Percentiles rank a stretch among this genome's conserved stretches.
phyloP scores from a whole-genome alignment of 2,797 vertebrate genomes.

The Mallotus villosus region DNA sequence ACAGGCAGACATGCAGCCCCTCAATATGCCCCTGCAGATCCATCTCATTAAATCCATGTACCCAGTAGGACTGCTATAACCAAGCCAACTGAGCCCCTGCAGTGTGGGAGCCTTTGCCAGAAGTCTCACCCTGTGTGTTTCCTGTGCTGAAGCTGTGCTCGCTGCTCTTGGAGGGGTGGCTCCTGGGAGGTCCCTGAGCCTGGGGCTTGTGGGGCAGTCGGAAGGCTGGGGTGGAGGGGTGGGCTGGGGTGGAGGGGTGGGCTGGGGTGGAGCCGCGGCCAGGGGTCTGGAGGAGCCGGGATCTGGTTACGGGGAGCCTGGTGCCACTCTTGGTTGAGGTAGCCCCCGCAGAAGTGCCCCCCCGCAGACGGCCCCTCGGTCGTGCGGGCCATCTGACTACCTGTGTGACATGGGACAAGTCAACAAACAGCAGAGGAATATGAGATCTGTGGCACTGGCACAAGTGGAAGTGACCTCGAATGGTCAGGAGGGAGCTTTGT shows the following conservation, averaged over 20 bases:
- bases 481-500: background rate
- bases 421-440: slow-evolving; percentile 15
- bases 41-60: too few species aligned
- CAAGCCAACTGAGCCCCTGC: background rate
- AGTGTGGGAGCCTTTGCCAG: background rate
- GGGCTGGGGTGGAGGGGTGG: slow-evolving; percentile 26
- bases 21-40: too few species aligned
- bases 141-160: slow-evolving; percentile 53
- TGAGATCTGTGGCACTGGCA: background rate
- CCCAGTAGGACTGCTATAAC: background rate
- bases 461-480: background rate
- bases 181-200: slow-evolving; percentile 50
- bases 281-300: slow-evolving; percentile 37
- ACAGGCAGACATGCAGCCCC: background rate
- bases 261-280: slow-evolving; percentile 35
- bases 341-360: slow-evolving; percentile 17
- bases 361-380: slow-evolving; percentile 33
- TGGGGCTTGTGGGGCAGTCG: slow-evolving; percentile 70
- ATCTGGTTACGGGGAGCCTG: slow-evolving; percentile 53
- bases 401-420: slow-evolving; percentile 46
- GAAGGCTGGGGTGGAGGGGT: slow-evolving; percentile 53
- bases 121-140: slow-evolving; percentile 74
- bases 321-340: slow-evolving; percentile 30
- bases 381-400: slow-evolving; percentile 41
- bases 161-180: slow-evolving; percentile 56